Evolutionary conservation across 2,888 invertebrate species (phyloP).

Genomic region (Pachliopta kotzebuea): DNA sequence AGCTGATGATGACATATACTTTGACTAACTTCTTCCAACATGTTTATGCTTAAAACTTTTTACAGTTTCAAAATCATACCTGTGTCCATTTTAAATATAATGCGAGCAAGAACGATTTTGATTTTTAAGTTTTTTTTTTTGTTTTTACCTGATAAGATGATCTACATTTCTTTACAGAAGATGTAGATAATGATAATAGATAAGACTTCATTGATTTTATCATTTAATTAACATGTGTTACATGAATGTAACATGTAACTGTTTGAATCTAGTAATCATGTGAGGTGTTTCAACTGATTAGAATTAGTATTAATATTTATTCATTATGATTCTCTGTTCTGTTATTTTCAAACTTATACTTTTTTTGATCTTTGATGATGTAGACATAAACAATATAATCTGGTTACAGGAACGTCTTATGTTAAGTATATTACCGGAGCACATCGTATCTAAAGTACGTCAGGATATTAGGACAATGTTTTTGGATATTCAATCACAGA

Average conservation of each 20-base stretch:
- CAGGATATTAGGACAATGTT: conserved; percentile 81
- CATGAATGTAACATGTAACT: conserved; percentile 5
- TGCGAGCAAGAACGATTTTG: neutral
- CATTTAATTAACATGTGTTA: conserved; percentile 25
- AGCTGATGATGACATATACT: too few relatives aligned
- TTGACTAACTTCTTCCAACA: too few relatives aligned
- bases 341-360: too few relatives aligned
- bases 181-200: conserved; percentile 25
- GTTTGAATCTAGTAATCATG: conserved; percentile 1
- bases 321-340: neutral
- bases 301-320: neutral
- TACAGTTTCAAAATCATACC: too few relatives aligned
- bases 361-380: neutral
- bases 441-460: conserved; percentile 85
- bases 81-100: neutral
- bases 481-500: conserved; percentile 69
- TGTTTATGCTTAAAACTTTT: neutral
- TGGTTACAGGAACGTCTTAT: conserved; percentile 87
- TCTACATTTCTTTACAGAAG: conserved; percentile 17
- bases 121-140: neutral
- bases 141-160: conserved; percentile 1
- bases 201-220: conserved; percentile 20
- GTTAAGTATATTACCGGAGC: conserved; percentile 91
- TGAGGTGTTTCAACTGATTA: neutral
- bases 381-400: neutral